Base-by-base conservation (phyloP, 2,797 vertebrate species). In the Heterohyrax brucei region DNA sequence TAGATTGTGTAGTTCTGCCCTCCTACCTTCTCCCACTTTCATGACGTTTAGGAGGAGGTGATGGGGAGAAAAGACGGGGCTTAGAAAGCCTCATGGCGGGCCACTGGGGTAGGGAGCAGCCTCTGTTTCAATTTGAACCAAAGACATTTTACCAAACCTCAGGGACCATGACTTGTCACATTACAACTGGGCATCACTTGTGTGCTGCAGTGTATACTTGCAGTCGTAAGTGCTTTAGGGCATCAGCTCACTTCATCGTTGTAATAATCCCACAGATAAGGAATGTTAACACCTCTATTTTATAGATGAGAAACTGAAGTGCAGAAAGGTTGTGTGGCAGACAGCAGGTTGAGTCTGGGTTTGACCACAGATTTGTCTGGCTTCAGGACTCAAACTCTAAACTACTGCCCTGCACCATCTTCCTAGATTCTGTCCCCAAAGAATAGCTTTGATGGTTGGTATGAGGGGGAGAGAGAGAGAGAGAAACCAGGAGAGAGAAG, bases 311-410 rank as follows among this genome's bases (percentile, higher is more conserved):
- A 80, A 56, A 78, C 6, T 30, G 61, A 82, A 48, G 46, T 5
- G 10, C 24, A 73, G 50, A 77, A 56, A 78, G 21, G 18, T 18
- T 70, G 2, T 50, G 3, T 64, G 48, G 48, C 50, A 73, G 66
- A 59, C 0, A 78, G 33, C 26, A 64, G 10, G 5, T 5, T 14
- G 30, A 72, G 62, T 8, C 48, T 64, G 7, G 1, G 7, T 5
- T 7, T 79, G 39, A 50, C 39, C 79, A 80, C 30, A 30, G 59
- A 70, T 93, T 50, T 53, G 10, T 62, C 80, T 80, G 72, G 62
- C 39, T 61, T 80, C 72, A 95, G 76, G 83, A 83, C 24, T 28
- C 30, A 88, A 84, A 80, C 33, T 87, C 78, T 66, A 86, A 87
- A 61, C 39, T 77, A 22, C 33, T 72, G 70, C 19, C 19, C n/a